phyloP scores from a whole-genome alignment of 2,797 vertebrate genomes.

The Leucoraja ocellata region DNA sequence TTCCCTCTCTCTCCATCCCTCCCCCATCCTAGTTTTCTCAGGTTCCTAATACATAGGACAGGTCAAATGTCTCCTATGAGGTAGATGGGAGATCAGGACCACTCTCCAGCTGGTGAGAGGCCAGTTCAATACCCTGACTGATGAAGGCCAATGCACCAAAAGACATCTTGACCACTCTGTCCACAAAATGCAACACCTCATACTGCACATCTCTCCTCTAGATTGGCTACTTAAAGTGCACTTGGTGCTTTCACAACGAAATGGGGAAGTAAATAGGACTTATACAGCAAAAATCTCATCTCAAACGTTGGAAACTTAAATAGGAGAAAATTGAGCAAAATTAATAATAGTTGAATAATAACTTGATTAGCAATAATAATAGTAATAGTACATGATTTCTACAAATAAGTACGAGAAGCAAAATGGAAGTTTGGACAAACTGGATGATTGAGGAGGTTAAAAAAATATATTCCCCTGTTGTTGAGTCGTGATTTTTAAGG shows the following conservation, averaged over 20 bases:
- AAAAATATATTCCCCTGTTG: neutral
- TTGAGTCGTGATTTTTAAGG: neutral
- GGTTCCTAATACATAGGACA: too few species aligned
- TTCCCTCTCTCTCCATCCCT: too few species aligned
- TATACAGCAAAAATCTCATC: neutral
- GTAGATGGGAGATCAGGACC: too few species aligned
- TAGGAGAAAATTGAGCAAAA: neutral
- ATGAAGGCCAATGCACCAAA: too few species aligned
- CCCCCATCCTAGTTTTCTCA: too few species aligned
- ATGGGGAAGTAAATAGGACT: neutral
- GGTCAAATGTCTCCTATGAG: too few species aligned
- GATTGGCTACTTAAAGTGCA: neutral
- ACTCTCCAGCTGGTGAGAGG: too few species aligned
- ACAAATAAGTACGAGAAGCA: neutral
- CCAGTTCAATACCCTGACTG: too few species aligned
- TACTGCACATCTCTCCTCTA: too few species aligned
- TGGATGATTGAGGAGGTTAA: neutral
- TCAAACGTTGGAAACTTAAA: neutral
- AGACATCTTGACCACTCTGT: too few species aligned
- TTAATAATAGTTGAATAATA: neutral
- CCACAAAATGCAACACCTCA: too few species aligned
- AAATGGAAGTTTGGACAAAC: neutral
- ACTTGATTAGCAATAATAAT: neutral
- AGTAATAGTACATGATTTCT: neutral
- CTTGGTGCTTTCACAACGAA: neutral